Evolutionary conservation across 1,140 invertebrate species (phyloP).

Genomic region (Oryctes rhinoceros): DNA sequence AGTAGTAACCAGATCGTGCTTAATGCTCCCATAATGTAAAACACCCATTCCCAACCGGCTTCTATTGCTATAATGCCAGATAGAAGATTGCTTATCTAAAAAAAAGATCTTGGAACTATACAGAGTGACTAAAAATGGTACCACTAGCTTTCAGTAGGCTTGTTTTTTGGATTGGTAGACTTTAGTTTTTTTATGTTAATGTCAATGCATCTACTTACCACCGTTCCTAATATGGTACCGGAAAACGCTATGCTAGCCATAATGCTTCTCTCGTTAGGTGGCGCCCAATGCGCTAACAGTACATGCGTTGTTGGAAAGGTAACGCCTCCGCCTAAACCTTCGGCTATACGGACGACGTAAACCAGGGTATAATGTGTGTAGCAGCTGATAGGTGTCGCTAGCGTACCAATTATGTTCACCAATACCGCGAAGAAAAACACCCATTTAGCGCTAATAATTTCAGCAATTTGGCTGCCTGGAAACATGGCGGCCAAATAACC

Average conservation of each 20-base stretch:
- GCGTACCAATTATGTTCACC: constrained; percentile 78
- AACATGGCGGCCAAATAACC: constrained; percentile 56
- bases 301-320: constrained; percentile 83
- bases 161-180: too few species aligned
- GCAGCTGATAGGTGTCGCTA: constrained; percentile 73
- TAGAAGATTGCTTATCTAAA: constrained; percentile 72
- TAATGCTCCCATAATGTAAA: constrained; percentile 81
- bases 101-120: not conserved
- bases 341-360: constrained; percentile 72
- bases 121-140: constrained; percentile 53
- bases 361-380: constrained; percentile 67
- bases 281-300: constrained; percentile 77
- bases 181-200: too few species aligned
- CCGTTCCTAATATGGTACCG: constrained; percentile 79
- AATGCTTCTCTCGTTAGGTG: constrained; percentile 75
- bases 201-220: constrained; percentile 65
- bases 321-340: constrained; percentile 82
- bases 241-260: constrained; percentile 73
- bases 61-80: constrained; percentile 73
- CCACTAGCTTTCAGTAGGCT: too few species aligned
- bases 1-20: constrained; percentile 75
- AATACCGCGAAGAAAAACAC: constrained; percentile 82
- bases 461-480: constrained; percentile 78
- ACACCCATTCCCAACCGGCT: constrained; percentile 77
- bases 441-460: constrained; percentile 83